These are phyloP conservation scores for Holocentrus rufus DNA, from an alignment of 2,797 vertebrate species.

Conservation along the genomic window DNA sequence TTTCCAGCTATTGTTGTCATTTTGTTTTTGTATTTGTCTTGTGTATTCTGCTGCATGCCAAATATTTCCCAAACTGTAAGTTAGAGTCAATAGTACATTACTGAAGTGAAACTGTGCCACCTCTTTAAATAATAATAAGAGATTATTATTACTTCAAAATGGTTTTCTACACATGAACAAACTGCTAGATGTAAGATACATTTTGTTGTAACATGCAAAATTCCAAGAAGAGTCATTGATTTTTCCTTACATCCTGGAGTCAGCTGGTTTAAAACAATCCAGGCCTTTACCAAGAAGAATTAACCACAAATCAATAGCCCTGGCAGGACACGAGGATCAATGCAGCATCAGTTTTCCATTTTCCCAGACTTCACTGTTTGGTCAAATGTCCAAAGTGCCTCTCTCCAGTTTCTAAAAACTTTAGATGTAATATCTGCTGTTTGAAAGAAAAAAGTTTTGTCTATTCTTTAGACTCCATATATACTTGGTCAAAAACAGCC, in stretches of 20 bases:
- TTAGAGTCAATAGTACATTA: neutral
- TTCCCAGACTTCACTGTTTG: neutral
- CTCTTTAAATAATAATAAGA: neutral
- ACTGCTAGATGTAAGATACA: too few relatives aligned
- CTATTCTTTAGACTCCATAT: too few relatives aligned
- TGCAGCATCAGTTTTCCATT: neutral
- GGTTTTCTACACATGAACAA: neutral
- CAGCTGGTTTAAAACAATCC: slow-evolving; percentile 30
- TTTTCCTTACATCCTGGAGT: neutral
- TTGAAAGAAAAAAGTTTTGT: too few relatives aligned
- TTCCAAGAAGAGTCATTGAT: slow-evolving; percentile 29
- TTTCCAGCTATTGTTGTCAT: neutral
- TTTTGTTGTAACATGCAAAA: slow-evolving; percentile 10
- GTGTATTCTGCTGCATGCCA: too few relatives aligned
- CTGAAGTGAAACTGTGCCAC: neutral
- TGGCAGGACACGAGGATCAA: neutral
- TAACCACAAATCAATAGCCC: neutral
- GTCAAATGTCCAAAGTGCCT: neutral
- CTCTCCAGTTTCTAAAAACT: too few relatives aligned
- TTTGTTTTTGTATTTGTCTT: neutral
- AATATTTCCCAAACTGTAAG: slow-evolving; percentile 1
- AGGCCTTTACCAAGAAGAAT: slow-evolving; percentile 7
- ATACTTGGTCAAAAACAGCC: too few relatives aligned
- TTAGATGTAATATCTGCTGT: too few relatives aligned
- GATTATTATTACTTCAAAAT: neutral